Conservation (phyloP, 1,140 invertebrate species). For the Eulimnadia texana region DNA sequence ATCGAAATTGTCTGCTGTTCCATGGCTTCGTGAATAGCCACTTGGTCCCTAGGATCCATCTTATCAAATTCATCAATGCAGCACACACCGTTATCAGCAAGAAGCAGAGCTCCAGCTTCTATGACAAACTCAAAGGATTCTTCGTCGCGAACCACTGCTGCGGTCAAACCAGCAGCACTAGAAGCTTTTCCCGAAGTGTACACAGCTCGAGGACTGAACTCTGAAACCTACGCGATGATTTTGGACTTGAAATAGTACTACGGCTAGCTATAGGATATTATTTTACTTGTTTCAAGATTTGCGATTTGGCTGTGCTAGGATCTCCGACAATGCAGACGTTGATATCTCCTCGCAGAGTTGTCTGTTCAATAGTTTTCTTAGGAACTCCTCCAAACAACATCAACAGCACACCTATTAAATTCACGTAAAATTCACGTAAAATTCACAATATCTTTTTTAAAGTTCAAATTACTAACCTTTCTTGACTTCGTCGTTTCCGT, state of each 20-base stretch:
- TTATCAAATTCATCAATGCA: conserved; percentile 99
- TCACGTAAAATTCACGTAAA: neutral
- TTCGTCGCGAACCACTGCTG: conserved; percentile 92
- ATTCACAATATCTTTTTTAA: neutral
- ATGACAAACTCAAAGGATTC: conserved; percentile 98
- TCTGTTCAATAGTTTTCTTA: conserved; percentile 83
- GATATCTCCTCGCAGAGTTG: conserved; percentile 79
- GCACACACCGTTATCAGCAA: conserved; percentile 97
- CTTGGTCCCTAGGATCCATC: conserved; percentile 95
- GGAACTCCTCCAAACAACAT: conserved; percentile 97
- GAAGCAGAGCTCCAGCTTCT: conserved; percentile 96
- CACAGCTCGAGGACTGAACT: conserved; percentile 87
- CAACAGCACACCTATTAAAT: conserved; percentile 59
- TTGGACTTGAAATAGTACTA: conserved; percentile 4
- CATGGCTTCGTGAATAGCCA: conserved; percentile 99
- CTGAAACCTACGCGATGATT: conserved; percentile 62
- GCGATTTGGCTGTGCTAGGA: conserved; percentile 96
- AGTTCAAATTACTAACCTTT: conserved; percentile 37
- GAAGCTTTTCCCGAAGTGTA: conserved; percentile 99
- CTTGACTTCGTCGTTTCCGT: conserved; percentile 97
- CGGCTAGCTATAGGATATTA: neutral
- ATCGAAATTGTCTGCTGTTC: conserved; percentile 99
- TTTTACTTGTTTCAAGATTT: conserved; percentile 74
- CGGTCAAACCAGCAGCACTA: conserved; percentile 91
- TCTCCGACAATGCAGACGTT: conserved; percentile 98